Percentiles rank a stretch among this genome's conserved stretches.
These are phyloP conservation scores for Poeciliopsis prolifica DNA, from an alignment of 2,113 vertebrate genomes.

Conservation along the genomic window DNA sequence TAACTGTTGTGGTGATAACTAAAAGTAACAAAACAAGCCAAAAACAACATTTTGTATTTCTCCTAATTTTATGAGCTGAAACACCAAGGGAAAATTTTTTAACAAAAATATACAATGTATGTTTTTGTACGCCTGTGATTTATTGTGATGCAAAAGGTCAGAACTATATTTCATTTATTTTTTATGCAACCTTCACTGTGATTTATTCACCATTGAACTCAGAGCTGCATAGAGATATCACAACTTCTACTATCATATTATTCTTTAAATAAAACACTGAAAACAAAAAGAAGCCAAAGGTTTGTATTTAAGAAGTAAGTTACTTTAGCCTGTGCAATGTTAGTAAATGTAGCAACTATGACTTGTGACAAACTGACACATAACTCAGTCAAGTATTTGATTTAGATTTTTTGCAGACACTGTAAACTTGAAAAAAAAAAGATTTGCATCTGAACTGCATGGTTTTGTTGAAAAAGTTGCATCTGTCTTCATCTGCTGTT, in stretches of 20 bases:
- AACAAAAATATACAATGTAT: background rate
- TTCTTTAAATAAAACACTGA: background rate
- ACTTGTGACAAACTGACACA: no score
- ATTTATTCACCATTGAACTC: background rate
- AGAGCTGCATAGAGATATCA: background rate
- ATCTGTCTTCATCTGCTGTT: no score
- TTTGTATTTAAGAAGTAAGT: no score
- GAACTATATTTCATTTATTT: background rate
- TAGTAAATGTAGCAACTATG: no score
- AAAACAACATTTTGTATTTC: background rate
- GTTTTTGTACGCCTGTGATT: background rate
- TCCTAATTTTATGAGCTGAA: background rate
- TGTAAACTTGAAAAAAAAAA: no score
- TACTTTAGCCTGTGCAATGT: background rate
- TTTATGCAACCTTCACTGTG: background rate
- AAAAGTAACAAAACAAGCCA: background rate
- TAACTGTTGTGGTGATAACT: background rate
- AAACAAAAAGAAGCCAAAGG: no score
- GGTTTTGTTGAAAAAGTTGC: no score
- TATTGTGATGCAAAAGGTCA: background rate
- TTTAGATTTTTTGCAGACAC: no score
- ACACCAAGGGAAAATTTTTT: background rate
- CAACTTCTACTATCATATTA: background rate
- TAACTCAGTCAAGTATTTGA: no score
- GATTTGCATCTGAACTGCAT: no score